These are phyloP conservation scores for Acestrorhynchus altus DNA, from an alignment of 2,797 vertebrate species.

Conservation along the genomic window DNA sequence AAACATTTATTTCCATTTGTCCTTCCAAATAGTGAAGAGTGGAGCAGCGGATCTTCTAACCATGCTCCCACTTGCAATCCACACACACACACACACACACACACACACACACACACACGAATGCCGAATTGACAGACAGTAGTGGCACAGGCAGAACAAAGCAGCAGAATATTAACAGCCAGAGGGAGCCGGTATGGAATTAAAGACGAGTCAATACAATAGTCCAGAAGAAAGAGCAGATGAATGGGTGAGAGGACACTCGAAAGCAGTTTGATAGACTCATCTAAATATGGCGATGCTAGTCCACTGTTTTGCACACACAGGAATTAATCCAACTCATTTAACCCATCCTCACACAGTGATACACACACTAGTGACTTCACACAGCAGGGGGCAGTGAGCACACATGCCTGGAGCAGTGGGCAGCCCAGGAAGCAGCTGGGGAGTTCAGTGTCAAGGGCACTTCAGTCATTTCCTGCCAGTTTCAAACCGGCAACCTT, in stretches of 20 bases:
- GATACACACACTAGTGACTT: no score
- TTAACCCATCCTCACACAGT: no score
- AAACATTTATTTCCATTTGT: conserved; percentile 49
- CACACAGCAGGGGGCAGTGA: no score
- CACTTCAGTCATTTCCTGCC: no score
- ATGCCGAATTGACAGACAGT: background rate
- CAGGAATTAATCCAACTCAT: no score
- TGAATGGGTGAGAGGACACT: background rate
- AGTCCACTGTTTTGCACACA: no score
- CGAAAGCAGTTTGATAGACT: background rate
- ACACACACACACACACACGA: background rate
- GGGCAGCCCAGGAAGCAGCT: no score
- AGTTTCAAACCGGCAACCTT: no score
- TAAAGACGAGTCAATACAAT: background rate
- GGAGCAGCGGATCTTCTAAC: conserved; percentile 9
- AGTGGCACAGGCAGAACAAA: conserved; percentile 1
- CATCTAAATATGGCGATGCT: background rate
- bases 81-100: conserved; percentile 24
- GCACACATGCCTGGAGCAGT: no score
- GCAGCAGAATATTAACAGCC: conserved; percentile 22
- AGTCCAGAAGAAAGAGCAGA: background rate
- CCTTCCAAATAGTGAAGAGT: conserved; percentile 12
- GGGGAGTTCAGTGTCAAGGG: no score
- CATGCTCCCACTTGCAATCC: conserved; percentile 18
- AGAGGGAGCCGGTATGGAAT: background rate